Percentiles rank a stretch among this genome's conserved stretches.
phyloP scores from a whole-genome alignment of 2,888 invertebrate genomes.

The Sceliomorpha sp. region DNA sequence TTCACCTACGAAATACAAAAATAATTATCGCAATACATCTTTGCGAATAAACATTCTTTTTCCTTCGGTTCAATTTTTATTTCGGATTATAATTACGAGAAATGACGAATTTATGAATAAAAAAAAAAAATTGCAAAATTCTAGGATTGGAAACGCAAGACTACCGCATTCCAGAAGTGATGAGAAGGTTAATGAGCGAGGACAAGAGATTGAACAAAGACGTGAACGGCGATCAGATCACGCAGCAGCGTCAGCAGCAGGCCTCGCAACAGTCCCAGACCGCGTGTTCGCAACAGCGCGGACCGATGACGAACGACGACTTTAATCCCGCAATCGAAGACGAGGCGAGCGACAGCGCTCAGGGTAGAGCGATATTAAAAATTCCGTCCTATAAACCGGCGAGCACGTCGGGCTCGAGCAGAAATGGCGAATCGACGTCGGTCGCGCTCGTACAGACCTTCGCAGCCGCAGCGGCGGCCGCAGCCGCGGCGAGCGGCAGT shows the following conservation, averaged over 20 bases:
- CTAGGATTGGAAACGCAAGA: constrained; percentile 77
- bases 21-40: too few relatives aligned
- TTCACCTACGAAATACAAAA: too few relatives aligned
- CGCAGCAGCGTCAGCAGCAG: constrained; percentile 67
- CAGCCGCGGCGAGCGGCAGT: constrained; percentile 78
- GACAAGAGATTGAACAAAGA: constrained; percentile 81
- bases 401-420: constrained; percentile 73
- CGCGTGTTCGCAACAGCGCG: constrained; percentile 66
- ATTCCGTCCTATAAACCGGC: constrained; percentile 94
- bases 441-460: constrained; percentile 57
- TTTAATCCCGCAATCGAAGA: constrained; percentile 79
- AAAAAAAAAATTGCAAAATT: too few relatives aligned
- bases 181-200: constrained; percentile 83
- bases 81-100: too few relatives aligned
- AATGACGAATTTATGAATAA: too few relatives aligned
- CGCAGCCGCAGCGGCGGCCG: constrained; percentile 70
- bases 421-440: constrained; percentile 67
- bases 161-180: constrained; percentile 82
- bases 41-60: too few relatives aligned
- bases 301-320: constrained; percentile 81
- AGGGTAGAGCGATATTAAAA: constrained; percentile 88
- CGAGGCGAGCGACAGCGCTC: constrained; percentile 78
- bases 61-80: too few relatives aligned
- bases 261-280: constrained; percentile 62
- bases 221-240: constrained; percentile 73